Conservation (phyloP, 2,797 vertebrate species). For the Otolemur crassicaudatus region DNA sequence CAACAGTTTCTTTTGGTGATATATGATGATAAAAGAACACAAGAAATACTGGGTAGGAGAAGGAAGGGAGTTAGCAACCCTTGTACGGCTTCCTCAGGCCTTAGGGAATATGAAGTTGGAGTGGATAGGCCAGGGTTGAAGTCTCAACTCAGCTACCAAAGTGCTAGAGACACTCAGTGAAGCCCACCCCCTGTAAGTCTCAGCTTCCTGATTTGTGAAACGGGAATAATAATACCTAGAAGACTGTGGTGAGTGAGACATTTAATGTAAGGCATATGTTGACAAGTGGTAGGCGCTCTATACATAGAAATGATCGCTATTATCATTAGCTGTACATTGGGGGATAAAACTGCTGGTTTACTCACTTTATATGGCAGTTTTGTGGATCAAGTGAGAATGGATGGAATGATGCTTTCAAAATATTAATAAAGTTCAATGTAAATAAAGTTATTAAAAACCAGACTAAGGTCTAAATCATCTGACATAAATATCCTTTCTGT, state of each 20-base stretch:
- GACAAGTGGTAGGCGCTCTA: neutral
- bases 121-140: neutral
- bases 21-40: neutral
- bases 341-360: slow-evolving; percentile 31
- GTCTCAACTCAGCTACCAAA: neutral
- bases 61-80: neutral
- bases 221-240: neutral
- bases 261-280: neutral
- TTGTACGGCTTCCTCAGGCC: neutral
- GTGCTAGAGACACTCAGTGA: neutral
- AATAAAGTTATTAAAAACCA: slow-evolving; percentile 68
- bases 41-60: neutral
- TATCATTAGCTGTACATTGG: neutral
- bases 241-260: neutral
- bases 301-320: slow-evolving; percentile 21
- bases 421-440: slow-evolving; percentile 67
- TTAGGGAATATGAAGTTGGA: neutral
- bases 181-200: neutral
- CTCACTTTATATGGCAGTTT: slow-evolving; percentile 46
- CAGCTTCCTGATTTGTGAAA: slow-evolving; percentile 24
- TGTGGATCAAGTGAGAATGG: slow-evolving; percentile 33
- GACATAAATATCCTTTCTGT: slow-evolving; percentile 49
- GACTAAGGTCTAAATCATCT: slow-evolving; percentile 53
- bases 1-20: neutral
- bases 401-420: slow-evolving; percentile 56